Conservation (phyloP, 2,797 vertebrate species). For the Crossoptilon crossoptilon region DNA sequence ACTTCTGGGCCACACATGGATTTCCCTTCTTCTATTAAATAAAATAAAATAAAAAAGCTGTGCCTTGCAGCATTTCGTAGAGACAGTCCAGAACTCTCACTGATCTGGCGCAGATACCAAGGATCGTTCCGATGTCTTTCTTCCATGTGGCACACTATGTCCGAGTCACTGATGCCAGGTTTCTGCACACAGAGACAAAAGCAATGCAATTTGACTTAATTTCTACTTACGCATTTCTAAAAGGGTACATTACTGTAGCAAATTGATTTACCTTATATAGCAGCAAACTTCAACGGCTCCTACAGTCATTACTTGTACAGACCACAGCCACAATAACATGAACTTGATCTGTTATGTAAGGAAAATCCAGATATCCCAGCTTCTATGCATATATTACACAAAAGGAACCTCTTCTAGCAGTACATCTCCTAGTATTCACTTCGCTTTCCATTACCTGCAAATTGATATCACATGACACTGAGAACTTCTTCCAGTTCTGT, state of each 20-base stretch:
- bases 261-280: not conserved
- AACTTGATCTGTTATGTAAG: not conserved
- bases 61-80: not conserved
- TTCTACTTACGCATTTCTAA: not conserved
- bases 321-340: not conserved
- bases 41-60: too few species aligned
- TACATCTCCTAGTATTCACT: not conserved
- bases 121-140: not conserved
- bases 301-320: not conserved
- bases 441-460: not conserved
- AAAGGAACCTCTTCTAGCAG: not conserved
- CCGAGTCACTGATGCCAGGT: not conserved
- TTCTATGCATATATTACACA: accelerated
- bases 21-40: not conserved
- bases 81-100: not conserved
- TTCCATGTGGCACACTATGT: accelerated
- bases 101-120: not conserved
- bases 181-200: not conserved
- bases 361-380: not conserved
- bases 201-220: accelerated
- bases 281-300: not conserved
- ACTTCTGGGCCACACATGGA: not conserved
- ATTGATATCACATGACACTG: not conserved
- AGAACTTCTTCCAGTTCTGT: accelerated
- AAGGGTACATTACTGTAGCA: accelerated